These are phyloP conservation scores for Phasia obesa DNA, from an alignment of 2,888 invertebrate genomes.

Conservation along the genomic window DNA sequence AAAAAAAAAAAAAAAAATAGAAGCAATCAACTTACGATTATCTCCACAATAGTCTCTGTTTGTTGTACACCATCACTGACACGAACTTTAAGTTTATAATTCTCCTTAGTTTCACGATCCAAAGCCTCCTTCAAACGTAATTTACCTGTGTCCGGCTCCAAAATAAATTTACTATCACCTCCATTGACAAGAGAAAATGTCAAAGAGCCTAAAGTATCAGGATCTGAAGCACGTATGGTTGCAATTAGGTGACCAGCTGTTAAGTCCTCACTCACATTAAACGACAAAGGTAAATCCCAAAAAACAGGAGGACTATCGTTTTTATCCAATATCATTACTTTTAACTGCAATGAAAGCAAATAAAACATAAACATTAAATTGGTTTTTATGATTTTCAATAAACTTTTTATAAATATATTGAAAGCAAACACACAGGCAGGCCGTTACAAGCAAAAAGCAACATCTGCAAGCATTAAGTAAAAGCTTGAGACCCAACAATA, in stretches of 20 bases:
- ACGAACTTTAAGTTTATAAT: slow-evolving; percentile 90
- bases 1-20: too few relatives aligned
- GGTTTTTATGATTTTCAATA: slow-evolving; percentile 62
- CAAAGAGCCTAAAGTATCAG: slow-evolving; percentile 91
- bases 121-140: slow-evolving; percentile 90
- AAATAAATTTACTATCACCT: slow-evolving; percentile 86
- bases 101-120: slow-evolving; percentile 91
- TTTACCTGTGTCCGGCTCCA: slow-evolving; percentile 89
- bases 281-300: slow-evolving; percentile 88
- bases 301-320: slow-evolving; percentile 98
- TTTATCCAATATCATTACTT: slow-evolving; percentile 92
- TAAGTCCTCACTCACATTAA: slow-evolving; percentile 92
- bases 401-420: slow-evolving; percentile 58
- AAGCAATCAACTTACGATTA: slow-evolving; percentile 86
- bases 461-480: slow-evolving; percentile 59
- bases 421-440: slow-evolving; percentile 12
- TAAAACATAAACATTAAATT: slow-evolving; percentile 63
- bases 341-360: slow-evolving; percentile 86
- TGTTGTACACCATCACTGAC: slow-evolving; percentile 95
- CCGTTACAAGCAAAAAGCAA: slow-evolving; percentile 30
- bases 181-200: slow-evolving; percentile 88
- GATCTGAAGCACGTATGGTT: slow-evolving; percentile 90
- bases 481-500: slow-evolving; percentile 61
- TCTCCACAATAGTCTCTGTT: slow-evolving; percentile 89
- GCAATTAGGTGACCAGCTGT: slow-evolving; percentile 91